Base-by-base conservation (phyloP, 2,113 vertebrate species). In the Ancistrus triradiatus region DNA sequence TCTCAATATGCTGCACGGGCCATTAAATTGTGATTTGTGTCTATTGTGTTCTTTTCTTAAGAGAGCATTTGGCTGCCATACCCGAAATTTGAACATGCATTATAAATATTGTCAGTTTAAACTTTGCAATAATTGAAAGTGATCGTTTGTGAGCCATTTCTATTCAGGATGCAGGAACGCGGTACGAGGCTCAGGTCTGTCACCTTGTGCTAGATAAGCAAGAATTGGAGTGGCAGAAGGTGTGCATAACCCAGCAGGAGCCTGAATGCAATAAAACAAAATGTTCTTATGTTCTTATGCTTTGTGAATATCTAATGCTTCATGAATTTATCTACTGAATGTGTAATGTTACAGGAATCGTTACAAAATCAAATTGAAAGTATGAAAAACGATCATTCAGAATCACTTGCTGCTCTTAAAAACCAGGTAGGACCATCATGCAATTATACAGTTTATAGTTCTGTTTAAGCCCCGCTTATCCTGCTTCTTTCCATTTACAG, bases 221-320 rank as follows among this genome's bases (percentile, higher is more conserved):
- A 75, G 95, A 97, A 77, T 82, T 97, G 63, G 90, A 90, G 58
- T 95, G 94, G 94, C 89, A 94, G 74, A 94, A 92, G 84, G 92
- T 95, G 71, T 17, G 19, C 66, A 31, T 75, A n/a, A n/a, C 76
- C 0, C 61, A 80, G 2, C 73, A 80, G n/a, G 56, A 21, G 31
- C 2, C 4, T 55, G 14, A 0, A 6, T 27, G 6, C 14, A 49
- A 31, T 49, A 24, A 43, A 27, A 24, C 1, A 42, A 15, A n/a
- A 14, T 42, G 11, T n/a, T 42, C 14, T 14, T n/a, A 7, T 1
- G n/a, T 15, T 50, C 10, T 14, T 38, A n/a, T 37, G 4, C n/a
- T n/a, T n/a, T n/a, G 38, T 8, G 19, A 33, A 18, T 10, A 24
- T 24, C 6, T 55, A 17, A n/a, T n/a, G n/a, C n/a, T n/a, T n/a